phyloP scores from a whole-genome alignment of 2,113 vertebrate genomes.

The Turnix velox region DNA sequence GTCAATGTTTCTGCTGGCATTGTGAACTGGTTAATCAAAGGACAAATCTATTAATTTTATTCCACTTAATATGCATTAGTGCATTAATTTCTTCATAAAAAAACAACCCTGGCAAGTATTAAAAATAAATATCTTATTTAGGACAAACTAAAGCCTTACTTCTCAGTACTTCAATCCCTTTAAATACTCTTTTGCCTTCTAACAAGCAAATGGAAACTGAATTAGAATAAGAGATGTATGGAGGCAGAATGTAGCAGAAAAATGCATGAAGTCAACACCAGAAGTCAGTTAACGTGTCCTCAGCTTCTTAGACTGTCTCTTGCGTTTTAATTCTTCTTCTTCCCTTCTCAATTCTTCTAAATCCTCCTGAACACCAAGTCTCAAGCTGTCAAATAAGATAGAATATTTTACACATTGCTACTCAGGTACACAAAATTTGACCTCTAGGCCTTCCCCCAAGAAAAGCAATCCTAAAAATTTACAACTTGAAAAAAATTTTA shows the following conservation, averaged over 20 bases:
- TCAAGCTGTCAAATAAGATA: constrained; percentile 73
- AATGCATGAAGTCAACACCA: not conserved
- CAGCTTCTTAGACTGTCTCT: constrained; percentile 77
- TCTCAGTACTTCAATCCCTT: constrained; percentile 56
- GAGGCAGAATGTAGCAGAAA: constrained; percentile 45
- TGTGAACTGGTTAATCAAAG: constrained; percentile 52
- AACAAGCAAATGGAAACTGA: constrained; percentile 64
- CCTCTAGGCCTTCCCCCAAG: not conserved
- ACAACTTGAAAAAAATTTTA: not conserved
- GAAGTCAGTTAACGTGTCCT: constrained; percentile 70
- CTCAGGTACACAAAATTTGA: not conserved
- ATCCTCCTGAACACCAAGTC: constrained; percentile 87
- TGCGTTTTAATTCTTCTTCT: constrained; percentile 80
- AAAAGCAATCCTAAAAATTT: not conserved
- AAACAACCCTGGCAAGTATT: constrained; percentile 60
- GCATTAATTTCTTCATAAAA: constrained; percentile 65
- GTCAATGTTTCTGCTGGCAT: constrained; percentile 68
- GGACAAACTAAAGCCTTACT: constrained; percentile 60
- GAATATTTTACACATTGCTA: constrained; percentile 11
- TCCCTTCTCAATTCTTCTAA: constrained; percentile 85
- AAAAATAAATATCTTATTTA: constrained; percentile 70
- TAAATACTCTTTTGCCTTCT: constrained; percentile 60
- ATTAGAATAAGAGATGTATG: constrained; percentile 35
- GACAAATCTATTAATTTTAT: constrained; percentile 51
- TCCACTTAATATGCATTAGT: constrained; percentile 60